These are phyloP conservation scores for Colletes collaris DNA, from an alignment of 2,888 invertebrate species.

Conservation along the genomic window DNA sequence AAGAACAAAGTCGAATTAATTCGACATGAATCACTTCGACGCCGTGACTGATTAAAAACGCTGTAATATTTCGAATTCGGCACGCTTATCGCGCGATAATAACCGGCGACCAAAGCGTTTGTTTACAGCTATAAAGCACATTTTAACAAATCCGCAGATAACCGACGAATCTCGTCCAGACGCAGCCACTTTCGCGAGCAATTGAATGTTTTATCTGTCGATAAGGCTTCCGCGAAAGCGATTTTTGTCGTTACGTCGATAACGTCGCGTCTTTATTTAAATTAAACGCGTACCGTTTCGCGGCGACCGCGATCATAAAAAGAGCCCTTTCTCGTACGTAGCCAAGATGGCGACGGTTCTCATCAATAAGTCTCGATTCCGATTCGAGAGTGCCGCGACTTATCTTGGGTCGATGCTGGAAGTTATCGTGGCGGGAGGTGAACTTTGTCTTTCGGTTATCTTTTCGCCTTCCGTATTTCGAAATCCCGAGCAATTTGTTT, in stretches of 20 bases:
- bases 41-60: not conserved
- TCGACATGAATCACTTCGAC: too few species aligned
- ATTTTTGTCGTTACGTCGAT: not conserved
- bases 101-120: conserved; percentile 21
- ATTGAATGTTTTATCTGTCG: conserved; percentile 45
- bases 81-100: conserved; percentile 9
- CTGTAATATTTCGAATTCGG: conserved; percentile 1
- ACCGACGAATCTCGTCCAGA: conserved; percentile 8
- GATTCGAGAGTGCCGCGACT: conserved; percentile 36
- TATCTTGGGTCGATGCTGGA: conserved; percentile 49
- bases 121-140: conserved; percentile 46
- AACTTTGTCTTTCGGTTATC: conserved; percentile 62
- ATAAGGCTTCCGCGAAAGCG: conserved; percentile 16
- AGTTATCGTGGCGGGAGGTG: conserved; percentile 46
- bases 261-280: too few species aligned
- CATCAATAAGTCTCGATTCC: conserved; percentile 1
- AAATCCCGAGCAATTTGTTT: conserved; percentile 53
- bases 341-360: not conserved
- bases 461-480: conserved; percentile 60
- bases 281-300: too few species aligned
- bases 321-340: too few species aligned
- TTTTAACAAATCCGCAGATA: conserved; percentile 27
- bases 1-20: too few species aligned
- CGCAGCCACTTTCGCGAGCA: conserved; percentile 15
- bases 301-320: too few species aligned